Conservation (phyloP, 23 tunicate genomes). For the Styela clava region DNA sequence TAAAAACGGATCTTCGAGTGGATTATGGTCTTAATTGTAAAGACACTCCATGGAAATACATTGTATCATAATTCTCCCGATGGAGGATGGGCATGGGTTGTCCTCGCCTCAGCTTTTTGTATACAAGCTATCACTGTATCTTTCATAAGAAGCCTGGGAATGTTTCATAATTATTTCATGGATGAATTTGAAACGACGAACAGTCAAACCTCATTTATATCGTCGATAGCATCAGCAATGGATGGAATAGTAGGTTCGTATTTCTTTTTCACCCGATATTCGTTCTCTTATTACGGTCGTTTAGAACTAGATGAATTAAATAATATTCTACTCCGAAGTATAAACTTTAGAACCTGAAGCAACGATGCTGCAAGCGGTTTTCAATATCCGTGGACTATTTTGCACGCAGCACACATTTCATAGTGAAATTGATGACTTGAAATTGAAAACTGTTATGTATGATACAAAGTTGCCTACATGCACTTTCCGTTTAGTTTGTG, state of each 20-base stretch:
- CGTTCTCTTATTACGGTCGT: background rate
- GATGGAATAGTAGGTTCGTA: constrained; percentile 43
- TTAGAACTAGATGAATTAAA: background rate
- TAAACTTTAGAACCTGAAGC: no score
- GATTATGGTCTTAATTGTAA: constrained; percentile 20
- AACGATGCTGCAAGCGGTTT: no score
- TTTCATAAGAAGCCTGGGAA: constrained; percentile 36
- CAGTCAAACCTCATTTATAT: constrained; percentile 47
- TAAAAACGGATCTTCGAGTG: no score
- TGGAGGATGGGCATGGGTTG: constrained; percentile 78
- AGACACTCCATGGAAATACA: constrained; percentile 3
- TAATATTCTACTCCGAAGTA: background rate
- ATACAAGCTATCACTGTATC: constrained; percentile 33
- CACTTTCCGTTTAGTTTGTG: no score
- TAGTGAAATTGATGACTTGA: no score
- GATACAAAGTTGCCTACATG: no score
- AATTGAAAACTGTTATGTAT: no score
- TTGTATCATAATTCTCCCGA: constrained; percentile 34
- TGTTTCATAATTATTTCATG: constrained; percentile 38
- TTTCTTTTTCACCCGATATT: no score
- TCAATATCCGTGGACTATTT: no score
- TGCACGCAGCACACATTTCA: no score
- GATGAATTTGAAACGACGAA: constrained; percentile 48
- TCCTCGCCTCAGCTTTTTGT: constrained; percentile 27
- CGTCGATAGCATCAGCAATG: constrained; percentile 16